Base-by-base conservation (phyloP, 1,140 invertebrate genomes). In the Leptopilina clavipes region DNA sequence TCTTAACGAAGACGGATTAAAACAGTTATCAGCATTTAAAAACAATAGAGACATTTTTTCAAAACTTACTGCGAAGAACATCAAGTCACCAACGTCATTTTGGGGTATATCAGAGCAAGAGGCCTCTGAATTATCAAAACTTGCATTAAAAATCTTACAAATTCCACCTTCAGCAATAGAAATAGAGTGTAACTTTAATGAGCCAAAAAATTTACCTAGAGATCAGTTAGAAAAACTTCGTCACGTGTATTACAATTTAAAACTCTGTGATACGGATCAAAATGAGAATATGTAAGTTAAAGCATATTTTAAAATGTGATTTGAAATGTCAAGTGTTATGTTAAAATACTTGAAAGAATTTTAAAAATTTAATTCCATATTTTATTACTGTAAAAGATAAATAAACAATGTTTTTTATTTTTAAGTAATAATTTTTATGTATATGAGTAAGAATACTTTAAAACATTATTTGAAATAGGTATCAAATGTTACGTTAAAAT, bases 161-260 rank as follows among this genome's bases (percentile, higher is more conserved):
- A 59, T 59, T 10, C 54, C 54, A 59, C 6, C 22, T 59, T 59
- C 19, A 9, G 12, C 2, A 0, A 22, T 59, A 3, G 0, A 59
- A 10, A 22, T 59, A 11, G 22, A 59, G 18, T 59, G 18, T 10
- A 22, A 22, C 17, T 59, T 70, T 70, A 3, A n/a, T 70, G 7
- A 70, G 14, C 40, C 7, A 70, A 70, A 17, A 40, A 70, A 70
- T 40, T 25, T 70, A 22, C 37, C 40, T n/a, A 17, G n/a, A 37
- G 12, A 70, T 14, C 25, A 18, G 6, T 40, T n/a, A n/a, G 37
- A 17, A n/a, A 70, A 43, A 40, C 5, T 40, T n/a, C 11, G 9
- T 40, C 0, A 70, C 3, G 1, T 37, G 1, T 40, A 70, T 1
- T 43, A 76, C 18, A 72, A 43, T 71, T 74, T 78, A 45, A 44